Evolutionary conservation across 2,888 invertebrate species (phyloP).

Genomic region (Pecten maximus): DNA sequence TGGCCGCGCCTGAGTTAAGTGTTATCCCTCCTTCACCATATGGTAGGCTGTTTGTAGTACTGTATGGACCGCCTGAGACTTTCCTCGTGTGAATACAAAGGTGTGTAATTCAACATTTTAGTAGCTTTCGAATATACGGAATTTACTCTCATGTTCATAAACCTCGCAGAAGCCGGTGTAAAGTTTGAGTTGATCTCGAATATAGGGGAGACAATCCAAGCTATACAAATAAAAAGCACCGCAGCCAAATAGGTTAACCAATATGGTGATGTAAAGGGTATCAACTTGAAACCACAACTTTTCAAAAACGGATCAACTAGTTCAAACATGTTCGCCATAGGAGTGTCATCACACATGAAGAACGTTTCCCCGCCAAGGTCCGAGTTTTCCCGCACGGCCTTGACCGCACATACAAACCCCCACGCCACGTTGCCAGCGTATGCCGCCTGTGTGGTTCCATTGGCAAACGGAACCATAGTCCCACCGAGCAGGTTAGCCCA

Average conservation of each 20-base stretch:
- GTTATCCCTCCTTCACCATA: no score
- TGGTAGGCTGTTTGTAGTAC: no score
- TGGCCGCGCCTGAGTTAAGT: no score
- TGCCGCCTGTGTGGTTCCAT: conserved; percentile 83
- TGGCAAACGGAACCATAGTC: conserved; percentile 83
- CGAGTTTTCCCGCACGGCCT: conserved; percentile 83
- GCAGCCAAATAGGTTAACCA: neutral
- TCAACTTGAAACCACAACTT: conserved; percentile 28
- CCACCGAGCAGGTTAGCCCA: conserved; percentile 84
- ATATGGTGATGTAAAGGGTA: neutral
- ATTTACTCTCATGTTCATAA: neutral
- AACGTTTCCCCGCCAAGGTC: conserved; percentile 84
- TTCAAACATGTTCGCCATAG: conserved; percentile 83
- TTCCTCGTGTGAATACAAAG: conserved; percentile 82
- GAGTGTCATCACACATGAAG: conserved; percentile 86
- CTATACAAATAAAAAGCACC: neutral
- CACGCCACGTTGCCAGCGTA: conserved; percentile 86
- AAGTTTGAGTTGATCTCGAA: neutral
- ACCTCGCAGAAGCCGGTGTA: neutral
- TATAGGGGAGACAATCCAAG: neutral
- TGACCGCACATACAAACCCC: conserved; percentile 86
- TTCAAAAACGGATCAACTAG: conserved; percentile 36
- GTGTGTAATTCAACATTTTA: conserved; percentile 83
- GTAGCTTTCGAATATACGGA: conserved; percentile 84
- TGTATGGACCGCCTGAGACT: neutral